phyloP scores from a whole-genome alignment of 1,140 invertebrate species.

The Rhagoletis zephyria region DNA sequence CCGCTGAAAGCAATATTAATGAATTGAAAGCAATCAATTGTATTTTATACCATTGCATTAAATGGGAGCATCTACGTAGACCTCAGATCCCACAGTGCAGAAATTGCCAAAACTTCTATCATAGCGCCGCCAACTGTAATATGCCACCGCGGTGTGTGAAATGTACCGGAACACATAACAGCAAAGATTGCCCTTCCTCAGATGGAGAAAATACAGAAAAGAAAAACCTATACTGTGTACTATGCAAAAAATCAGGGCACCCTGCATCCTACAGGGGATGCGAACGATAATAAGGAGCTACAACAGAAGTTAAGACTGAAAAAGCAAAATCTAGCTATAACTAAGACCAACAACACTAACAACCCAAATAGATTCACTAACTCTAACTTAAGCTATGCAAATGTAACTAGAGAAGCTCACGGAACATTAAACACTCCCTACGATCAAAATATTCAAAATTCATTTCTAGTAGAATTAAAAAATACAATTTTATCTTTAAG shows the following conservation, averaged over 20 bases:
- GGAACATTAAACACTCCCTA: background rate
- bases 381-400: constrained; percentile 24
- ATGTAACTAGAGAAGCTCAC: background rate
- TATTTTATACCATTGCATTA: background rate
- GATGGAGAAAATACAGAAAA: background rate
- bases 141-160: background rate
- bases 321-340: constrained; percentile 16
- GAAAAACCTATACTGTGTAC: background rate
- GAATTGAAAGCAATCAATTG: constrained; percentile 6
- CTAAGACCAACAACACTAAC: background rate
- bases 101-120: constrained; percentile 45
- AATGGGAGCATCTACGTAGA: background rate
- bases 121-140: constrained; percentile 46
- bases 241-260: constrained; percentile 50
- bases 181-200: background rate
- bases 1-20: constrained; percentile 1
- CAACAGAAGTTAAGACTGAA: background rate
- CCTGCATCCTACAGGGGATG: constrained; percentile 39
- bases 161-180: constrained; percentile 31
- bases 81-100: constrained; percentile 33
- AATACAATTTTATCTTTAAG: background rate
- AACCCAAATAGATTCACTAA: background rate
- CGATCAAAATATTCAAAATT: constrained; percentile 31
- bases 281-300: constrained; percentile 35
- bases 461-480: constrained; percentile 20